Evolutionary conservation across 2,113 vertebrate genomes (phyloP).

Genomic region (Odontesthes bonariensis): DNA sequence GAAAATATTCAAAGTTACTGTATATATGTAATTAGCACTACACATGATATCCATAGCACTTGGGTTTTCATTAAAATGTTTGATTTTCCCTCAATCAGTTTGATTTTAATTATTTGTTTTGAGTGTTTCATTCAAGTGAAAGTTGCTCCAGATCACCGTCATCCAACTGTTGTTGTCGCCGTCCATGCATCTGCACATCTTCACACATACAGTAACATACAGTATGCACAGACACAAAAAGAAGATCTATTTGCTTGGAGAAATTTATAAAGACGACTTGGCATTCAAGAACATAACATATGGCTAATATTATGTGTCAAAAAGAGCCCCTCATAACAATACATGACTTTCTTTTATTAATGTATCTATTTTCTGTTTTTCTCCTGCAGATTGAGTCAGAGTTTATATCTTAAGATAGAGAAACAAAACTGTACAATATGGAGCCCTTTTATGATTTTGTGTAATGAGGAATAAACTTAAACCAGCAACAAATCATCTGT

Average conservation of each 20-base stretch:
- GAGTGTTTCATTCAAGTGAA: background rate
- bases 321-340: background rate
- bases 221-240: background rate
- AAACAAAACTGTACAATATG: slow-evolving; percentile 7
- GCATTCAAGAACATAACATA: background rate
- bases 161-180: background rate
- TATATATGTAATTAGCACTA: slow-evolving; percentile 34
- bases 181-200: background rate
- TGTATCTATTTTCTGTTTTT: background rate
- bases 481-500: background rate
- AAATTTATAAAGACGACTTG: slow-evolving; percentile 9
- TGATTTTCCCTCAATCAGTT: slow-evolving; percentile 7
- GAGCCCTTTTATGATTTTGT: background rate
- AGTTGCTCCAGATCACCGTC: background rate
- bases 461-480: background rate
- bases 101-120: too few relatives aligned
- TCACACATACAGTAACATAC: background rate
- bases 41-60: background rate
- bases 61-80: background rate
- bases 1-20: slow-evolving; percentile 14
- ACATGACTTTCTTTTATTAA: background rate
- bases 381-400: background rate
- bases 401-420: background rate
- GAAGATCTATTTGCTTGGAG: background rate
- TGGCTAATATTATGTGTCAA: background rate